Evolutionary conservation across 2,113 vertebrate genomes (phyloP), one percentile per base, ranked within the genome.

Genomic region (Piprites chloris): DNA sequence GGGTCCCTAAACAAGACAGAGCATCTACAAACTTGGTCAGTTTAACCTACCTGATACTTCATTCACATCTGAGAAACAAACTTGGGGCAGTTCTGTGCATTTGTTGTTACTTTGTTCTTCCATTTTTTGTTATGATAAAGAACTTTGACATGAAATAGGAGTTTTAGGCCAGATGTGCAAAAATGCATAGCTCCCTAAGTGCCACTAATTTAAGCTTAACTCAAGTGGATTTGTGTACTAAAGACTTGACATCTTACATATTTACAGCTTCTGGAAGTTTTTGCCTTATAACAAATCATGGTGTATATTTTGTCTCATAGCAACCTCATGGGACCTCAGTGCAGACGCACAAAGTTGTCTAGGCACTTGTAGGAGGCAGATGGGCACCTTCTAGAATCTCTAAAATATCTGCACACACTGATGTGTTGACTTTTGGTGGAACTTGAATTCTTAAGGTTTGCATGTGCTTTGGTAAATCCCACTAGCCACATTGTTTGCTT

Each of bases 181-280:
- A 94, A 91, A 66, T 90, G 16, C 44, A 41, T 75, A 49, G 46
- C 12, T 80, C 88, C 46, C 63, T 24, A 46, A 53, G 12, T 85
- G 33, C 47, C 22, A 33, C 58, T 85, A 65, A 83, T 94, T 92
- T 92, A 46, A 71, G 3, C 16, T 83, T 83, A 62, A 46, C 16
- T 87, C 23, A 65, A 47, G 49, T 76, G 41, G 74, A 85, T 90
- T 79, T 90, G 75, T 76, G 26, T 75, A 83, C 71, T 4, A 9
- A 91, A 79, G 82, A 14, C 41, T 79, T 82, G 56, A 46, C 37
- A 46, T 79, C 63, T 90, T 74, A 50, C 12, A 17, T 78, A 90
- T 90, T 89, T 93, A 90, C 49, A 61, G 44, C 39, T 90, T 95
- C 83, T 89, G 92, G 93, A 69, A 95, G 80, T 24, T 92, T 93